Evolutionary conservation across 2,113 vertebrate genomes (phyloP).

Genomic region (rat (Rattus norvegicus)): GRCr8 NC_086020.1:78570001-78570500

Average conservation of each 20-base stretch:
- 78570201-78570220: not conserved
- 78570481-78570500: slow-evolving; percentile 1
- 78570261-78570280: slow-evolving; percentile 47
- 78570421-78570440: slow-evolving; percentile 4
- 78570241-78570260: slow-evolving; percentile 28
- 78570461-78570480: not conserved
- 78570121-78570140: slow-evolving; percentile 49
- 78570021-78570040: slow-evolving; percentile 71
- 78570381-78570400: slow-evolving; percentile 62
- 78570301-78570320: slow-evolving; percentile 4
- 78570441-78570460: slow-evolving; percentile 14
- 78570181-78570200: slow-evolving; percentile 34
- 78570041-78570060: slow-evolving; percentile 65
- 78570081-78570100: not conserved
- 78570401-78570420: slow-evolving; percentile 32
- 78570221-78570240: not conserved
- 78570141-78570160: slow-evolving; percentile 55
- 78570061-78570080: slow-evolving; percentile 26
- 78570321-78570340: not conserved
- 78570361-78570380: slow-evolving; percentile 2
- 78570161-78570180: slow-evolving; percentile 59
- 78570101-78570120: slow-evolving; percentile 40
- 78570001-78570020: slow-evolving; percentile 61
- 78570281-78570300: slow-evolving; percentile 24
- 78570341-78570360: not conserved